These are phyloP conservation scores for Microtus ochrogaster DNA, from an alignment of 2,113 vertebrate genomes.

Conservation along the genomic window DNA sequence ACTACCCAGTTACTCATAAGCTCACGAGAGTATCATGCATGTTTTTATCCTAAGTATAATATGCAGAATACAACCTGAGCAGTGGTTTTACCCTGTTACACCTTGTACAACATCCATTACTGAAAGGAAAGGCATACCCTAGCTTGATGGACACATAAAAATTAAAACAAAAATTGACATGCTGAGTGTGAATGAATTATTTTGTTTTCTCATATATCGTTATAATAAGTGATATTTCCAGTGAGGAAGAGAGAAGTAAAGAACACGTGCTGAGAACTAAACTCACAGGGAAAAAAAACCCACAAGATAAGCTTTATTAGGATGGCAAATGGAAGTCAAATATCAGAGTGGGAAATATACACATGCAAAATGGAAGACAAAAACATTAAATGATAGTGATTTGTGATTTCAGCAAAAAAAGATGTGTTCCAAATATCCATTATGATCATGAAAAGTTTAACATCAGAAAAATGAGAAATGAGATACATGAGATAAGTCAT, in stretches of 20 bases:
- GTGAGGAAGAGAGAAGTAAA: background rate
- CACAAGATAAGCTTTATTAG: background rate
- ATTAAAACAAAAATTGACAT: slow-evolving; percentile 20
- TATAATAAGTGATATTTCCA: slow-evolving; percentile 38
- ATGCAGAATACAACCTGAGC: background rate
- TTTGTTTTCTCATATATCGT: slow-evolving; percentile 28
- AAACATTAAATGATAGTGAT: slow-evolving; percentile 18
- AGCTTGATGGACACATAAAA: background rate
- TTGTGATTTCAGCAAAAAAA: slow-evolving; percentile 35
- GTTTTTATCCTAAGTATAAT: background rate
- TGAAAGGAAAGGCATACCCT: background rate
- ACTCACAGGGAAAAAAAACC: background rate
- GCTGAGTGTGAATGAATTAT: background rate
- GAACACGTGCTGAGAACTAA: background rate
- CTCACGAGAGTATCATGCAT: background rate
- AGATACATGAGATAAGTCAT: background rate
- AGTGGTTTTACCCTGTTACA: background rate
- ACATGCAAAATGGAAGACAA: slow-evolving; percentile 9
- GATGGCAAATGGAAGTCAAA: background rate
- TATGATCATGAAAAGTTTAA: background rate
- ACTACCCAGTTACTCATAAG: background rate
- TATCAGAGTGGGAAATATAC: background rate
- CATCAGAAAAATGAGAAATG: slow-evolving; percentile 11
- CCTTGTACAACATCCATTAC: background rate
- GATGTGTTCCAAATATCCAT: background rate